phyloP scores from a whole-genome alignment of 2,113 vertebrate genomes.

The Myiopsitta monachus region DNA sequence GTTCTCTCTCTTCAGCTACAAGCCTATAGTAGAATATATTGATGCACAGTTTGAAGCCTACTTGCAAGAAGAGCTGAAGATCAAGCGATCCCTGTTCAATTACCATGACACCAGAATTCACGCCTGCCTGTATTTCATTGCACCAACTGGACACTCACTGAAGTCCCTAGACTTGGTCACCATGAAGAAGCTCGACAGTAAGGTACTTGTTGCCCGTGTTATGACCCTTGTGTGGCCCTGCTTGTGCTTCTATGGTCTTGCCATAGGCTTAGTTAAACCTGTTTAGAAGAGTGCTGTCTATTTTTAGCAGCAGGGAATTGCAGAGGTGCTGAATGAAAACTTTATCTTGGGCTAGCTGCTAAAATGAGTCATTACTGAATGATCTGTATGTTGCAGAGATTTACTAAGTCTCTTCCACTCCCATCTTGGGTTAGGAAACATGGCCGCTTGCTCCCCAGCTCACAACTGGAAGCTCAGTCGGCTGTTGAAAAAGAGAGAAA shows the following conservation, averaged over 20 bases:
- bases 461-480: background rate
- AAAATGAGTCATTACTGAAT: background rate
- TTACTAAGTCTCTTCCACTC: background rate
- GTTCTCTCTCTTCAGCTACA: conserved; percentile 70
- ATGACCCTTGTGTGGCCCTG: fast-evolving
- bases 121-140: conserved; percentile 82
- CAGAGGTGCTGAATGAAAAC: background rate
- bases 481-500: background rate
- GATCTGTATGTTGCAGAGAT: background rate
- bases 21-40: conserved; percentile 83
- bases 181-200: conserved; percentile 86
- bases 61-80: conserved; percentile 84
- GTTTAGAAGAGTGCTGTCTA: background rate
- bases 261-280: background rate
- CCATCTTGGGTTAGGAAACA: fast-evolving
- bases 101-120: conserved; percentile 82
- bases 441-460: background rate
- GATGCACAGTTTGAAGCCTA: conserved; percentile 84
- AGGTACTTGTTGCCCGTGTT: conserved; percentile 64
- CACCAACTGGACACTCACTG: conserved; percentile 80
- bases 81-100: conserved; percentile 81
- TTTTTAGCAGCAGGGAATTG: background rate
- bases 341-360: background rate
- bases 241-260: background rate
- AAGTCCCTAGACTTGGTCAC: conserved; percentile 84